Base-by-base conservation (phyloP, 2,797 vertebrate genomes). In the Lutjanus campechanus region DNA sequence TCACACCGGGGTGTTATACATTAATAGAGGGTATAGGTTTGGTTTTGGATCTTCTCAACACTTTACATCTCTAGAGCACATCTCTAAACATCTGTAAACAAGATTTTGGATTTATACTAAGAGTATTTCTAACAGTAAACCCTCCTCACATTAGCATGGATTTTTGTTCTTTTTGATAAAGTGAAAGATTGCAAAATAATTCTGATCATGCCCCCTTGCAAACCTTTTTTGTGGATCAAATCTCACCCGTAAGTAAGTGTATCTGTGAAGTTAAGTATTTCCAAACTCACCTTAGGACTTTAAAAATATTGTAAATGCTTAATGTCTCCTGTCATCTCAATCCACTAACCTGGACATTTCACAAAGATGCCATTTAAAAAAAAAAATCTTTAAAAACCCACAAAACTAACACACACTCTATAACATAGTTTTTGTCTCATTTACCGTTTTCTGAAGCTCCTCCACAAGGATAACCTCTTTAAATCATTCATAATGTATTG, bases 1-100 rank as follows among this genome's bases (percentile, higher is more conserved):
- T 95, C 91, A 76, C 92, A 94, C 91, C 82, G 81, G 86, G 92
- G 92, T 95, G 92, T 90, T 89, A 94, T 89, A 92, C 88, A 92
- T 93, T 90, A 89, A 85, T 82, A 86, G 87, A 88, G 82, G 90
- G 77, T 79, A 79, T 51, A 81, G 85, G 88, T 93, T 94, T 92
- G 88, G 85, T 91, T 93, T 94, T 93, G 86, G 89, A 92, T 91
- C 83, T 89, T 78, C 76, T 88, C 82, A 82, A 86, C 79, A 79
- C 88, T 90, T 87, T 69, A 77, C 80, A 82, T 90, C 78, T 90
- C 86, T 90, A 77, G 58, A 90, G 77, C 82, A 86, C 84, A 84
- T 87, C 76, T 81, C 81, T 88, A 84, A 87, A 91, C 81, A 83
- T 83, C 86, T 92, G 88, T 85, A 89, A 90, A 92, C 81, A 90